Percentiles rank a stretch among this genome's conserved stretches.
Evolutionary conservation across 2,888 invertebrate genomes (phyloP).

Genomic region (Girardia tigrina): DNA sequence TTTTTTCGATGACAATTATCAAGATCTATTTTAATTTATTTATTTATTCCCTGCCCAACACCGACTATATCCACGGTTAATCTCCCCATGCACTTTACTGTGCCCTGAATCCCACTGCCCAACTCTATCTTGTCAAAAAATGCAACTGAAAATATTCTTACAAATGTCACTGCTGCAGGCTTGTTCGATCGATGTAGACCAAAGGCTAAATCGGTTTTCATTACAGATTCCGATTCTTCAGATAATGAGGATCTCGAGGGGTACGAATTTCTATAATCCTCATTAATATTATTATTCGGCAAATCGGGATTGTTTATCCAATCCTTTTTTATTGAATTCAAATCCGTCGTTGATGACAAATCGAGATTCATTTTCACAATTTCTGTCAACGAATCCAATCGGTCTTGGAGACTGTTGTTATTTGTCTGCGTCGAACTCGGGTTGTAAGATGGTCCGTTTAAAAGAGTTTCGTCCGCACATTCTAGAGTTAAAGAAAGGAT

Average conservation of each 20-base stretch:
- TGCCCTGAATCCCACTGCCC: no score
- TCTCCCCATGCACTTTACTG: no score
- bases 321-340: neutral
- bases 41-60: no score
- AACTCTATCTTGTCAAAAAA: no score
- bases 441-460: neutral
- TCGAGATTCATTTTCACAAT: constrained; percentile 8
- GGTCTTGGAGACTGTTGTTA: neutral
- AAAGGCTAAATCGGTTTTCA: neutral
- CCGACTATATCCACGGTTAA: no score
- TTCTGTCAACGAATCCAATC: constrained; percentile 2
- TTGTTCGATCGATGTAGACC: neutral
- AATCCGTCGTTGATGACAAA: neutral
- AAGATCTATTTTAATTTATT: no score
- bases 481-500: no score
- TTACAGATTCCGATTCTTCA: neutral
- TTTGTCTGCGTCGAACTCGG: neutral
- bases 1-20: no score
- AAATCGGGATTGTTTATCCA: neutral
- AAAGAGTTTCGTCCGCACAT: neutral
- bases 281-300: neutral
- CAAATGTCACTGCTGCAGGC: constrained; percentile 8
- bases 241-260: neutral
- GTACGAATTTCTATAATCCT: neutral
- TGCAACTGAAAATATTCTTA: neutral